These are phyloP conservation scores for Sebastes jordani DNA, from an alignment of 2,797 vertebrate genomes.

Conservation along the genomic window DNA sequence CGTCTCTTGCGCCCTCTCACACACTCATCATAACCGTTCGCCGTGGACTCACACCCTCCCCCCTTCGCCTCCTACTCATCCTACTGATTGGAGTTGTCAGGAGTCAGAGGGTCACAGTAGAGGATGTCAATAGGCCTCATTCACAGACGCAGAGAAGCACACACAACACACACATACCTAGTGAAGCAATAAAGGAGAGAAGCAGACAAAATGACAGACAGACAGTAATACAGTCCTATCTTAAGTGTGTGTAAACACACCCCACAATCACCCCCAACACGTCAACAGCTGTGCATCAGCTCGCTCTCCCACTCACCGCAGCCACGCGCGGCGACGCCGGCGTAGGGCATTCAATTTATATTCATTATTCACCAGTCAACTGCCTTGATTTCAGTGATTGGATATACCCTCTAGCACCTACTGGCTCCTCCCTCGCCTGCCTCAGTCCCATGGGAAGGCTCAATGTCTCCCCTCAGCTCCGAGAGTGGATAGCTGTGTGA, in stretches of 20 bases:
- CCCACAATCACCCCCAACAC: constrained; percentile 55
- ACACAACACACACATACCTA: constrained; percentile 3
- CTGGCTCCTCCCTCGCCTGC: constrained; percentile 44
- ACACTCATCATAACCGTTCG: constrained; percentile 49
- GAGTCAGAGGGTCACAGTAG: constrained; percentile 73
- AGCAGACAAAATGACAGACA: constrained; percentile 47
- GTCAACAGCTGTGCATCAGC: constrained; percentile 61
- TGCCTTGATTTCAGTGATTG: constrained; percentile 82
- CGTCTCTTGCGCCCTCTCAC: neutral
- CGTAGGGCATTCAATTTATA: constrained; percentile 75
- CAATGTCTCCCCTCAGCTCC: constrained; percentile 42
- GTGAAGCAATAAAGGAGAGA: constrained; percentile 14
- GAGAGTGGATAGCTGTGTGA: constrained; percentile 5
- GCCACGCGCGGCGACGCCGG: constrained; percentile 41
- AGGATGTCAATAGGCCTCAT: constrained; percentile 75
- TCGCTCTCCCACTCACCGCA: constrained; percentile 46
- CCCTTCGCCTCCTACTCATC: constrained; percentile 60
- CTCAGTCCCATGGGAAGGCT: constrained; percentile 60
- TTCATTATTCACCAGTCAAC: constrained; percentile 87
- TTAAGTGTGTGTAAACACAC: constrained; percentile 63
- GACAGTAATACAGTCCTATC: constrained; percentile 50
- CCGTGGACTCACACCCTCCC: constrained; percentile 46
- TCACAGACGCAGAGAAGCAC: constrained; percentile 48
- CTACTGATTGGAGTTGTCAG: constrained; percentile 77
- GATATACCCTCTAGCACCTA: constrained; percentile 70